A percentile compares a stretch with the other conserved stretches of the same genome.
Evolutionary conservation across 2,888 invertebrate species (phyloP).

Genomic region (Acleris cristana): DNA sequence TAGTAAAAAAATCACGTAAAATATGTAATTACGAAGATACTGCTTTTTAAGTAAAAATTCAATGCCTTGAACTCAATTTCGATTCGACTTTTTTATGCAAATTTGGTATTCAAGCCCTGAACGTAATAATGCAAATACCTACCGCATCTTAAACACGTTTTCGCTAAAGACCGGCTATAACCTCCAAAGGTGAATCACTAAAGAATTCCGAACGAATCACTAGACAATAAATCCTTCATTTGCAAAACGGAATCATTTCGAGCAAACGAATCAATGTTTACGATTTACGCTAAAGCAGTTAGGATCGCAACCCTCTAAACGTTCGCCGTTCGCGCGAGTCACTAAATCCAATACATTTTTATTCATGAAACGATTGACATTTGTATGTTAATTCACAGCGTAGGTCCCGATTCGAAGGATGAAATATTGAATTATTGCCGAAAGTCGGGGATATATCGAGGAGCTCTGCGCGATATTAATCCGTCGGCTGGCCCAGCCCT

Average conservation of each 20-base stretch:
- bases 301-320: slow-evolving; percentile 63
- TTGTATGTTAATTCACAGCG: slow-evolving; percentile 82
- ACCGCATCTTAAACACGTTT: slow-evolving; percentile 6
- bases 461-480: slow-evolving; percentile 81
- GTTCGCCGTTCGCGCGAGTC: slow-evolving; percentile 70
- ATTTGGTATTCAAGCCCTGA: too few relatives aligned
- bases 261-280: slow-evolving; percentile 52
- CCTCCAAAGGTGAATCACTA: slow-evolving; percentile 15
- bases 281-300: slow-evolving; percentile 71
- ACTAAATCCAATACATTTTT: slow-evolving; percentile 84
- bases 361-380: slow-evolving; percentile 84
- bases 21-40: too few relatives aligned
- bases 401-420: slow-evolving; percentile 77
- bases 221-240: slow-evolving; percentile 30
- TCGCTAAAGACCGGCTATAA: slow-evolving; percentile 8
- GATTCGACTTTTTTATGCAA: too few relatives aligned
- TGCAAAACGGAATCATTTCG: slow-evolving; percentile 34
- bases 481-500: slow-evolving; percentile 76
- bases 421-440: slow-evolving; percentile 83
- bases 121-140: background rate
- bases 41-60: too few relatives aligned
- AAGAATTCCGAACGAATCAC: slow-evolving; percentile 20
- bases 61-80: too few relatives aligned
- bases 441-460: slow-evolving; percentile 78
- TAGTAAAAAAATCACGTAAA: too few relatives aligned